phyloP scores from a whole-genome alignment of 2,888 invertebrate species.

The Ornithoptera priamus region DNA sequence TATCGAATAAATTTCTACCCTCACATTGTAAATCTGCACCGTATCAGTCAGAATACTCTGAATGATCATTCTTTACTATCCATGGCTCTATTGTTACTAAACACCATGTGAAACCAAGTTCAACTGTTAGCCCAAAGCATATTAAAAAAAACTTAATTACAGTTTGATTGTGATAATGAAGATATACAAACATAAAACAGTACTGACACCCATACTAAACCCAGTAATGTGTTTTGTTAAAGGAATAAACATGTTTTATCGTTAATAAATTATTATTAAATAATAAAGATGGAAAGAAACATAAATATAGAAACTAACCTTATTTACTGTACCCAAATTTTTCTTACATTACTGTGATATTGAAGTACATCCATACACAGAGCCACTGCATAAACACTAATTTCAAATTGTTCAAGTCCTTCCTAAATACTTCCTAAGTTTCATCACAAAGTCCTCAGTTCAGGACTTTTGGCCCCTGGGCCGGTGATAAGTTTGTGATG shows the following conservation, averaged over 20 bases:
- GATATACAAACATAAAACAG: too few relatives aligned
- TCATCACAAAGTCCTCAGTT: conserved; percentile 41
- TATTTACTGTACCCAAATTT: background rate
- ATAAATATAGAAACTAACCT: background rate
- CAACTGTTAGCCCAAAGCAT: too few relatives aligned
- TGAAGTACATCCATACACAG: background rate
- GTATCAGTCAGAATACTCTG: too few relatives aligned
- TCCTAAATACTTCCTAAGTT: conserved; percentile 23
- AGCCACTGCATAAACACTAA: conserved; percentile 38
- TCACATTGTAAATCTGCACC: too few relatives aligned
- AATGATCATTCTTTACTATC: too few relatives aligned
- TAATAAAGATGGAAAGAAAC: background rate
- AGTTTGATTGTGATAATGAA: too few relatives aligned
- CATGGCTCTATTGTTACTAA: too few relatives aligned
- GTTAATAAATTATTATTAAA: background rate
- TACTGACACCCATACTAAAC: background rate
- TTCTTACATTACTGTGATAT: background rate
- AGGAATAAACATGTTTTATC: background rate
- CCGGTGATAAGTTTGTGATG: conserved; percentile 45
- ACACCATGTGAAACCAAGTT: too few relatives aligned
- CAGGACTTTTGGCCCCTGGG: conserved; percentile 64
- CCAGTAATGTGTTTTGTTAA: background rate
- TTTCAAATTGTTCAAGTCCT: conserved; percentile 36
- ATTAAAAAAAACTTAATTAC: too few relatives aligned
- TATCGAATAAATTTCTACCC: too few relatives aligned